phyloP scores from a whole-genome alignment of 2,888 invertebrate genomes.

The Adineta ricciae region DNA sequence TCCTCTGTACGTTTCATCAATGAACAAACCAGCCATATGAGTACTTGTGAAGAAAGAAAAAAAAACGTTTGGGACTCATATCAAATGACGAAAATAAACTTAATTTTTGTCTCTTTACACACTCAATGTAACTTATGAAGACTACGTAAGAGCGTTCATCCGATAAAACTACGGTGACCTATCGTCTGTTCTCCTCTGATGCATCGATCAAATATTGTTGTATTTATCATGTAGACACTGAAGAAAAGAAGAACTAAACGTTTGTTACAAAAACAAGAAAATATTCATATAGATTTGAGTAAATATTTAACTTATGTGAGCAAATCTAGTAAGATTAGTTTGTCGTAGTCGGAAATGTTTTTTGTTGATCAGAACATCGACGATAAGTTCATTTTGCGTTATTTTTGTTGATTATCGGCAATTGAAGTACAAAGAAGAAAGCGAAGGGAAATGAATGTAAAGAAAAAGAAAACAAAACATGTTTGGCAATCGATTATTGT shows the following conservation, averaged over 20 bases:
- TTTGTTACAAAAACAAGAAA: background rate
- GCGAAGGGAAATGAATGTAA: background rate
- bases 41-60: background rate
- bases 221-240: background rate
- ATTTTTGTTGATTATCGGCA: background rate
- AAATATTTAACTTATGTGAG: background rate
- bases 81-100: background rate
- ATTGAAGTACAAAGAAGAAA: background rate
- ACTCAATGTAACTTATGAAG: background rate
- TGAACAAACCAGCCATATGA: background rate
- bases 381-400: too few species aligned
- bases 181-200: background rate
- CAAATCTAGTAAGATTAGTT: background rate
- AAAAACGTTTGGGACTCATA: background rate
- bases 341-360: constrained; percentile 10
- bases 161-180: background rate
- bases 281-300: background rate
- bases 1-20: background rate
- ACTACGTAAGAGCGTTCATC: constrained; percentile 3
- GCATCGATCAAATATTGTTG: background rate
- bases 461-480: background rate
- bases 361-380: background rate
- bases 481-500: background rate
- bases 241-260: background rate
- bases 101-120: background rate